Evolutionary conservation across 2,113 vertebrate genomes (phyloP), one percentile per base, ranked within the genome.

Genomic region (Corynorhinus townsendii): DNA sequence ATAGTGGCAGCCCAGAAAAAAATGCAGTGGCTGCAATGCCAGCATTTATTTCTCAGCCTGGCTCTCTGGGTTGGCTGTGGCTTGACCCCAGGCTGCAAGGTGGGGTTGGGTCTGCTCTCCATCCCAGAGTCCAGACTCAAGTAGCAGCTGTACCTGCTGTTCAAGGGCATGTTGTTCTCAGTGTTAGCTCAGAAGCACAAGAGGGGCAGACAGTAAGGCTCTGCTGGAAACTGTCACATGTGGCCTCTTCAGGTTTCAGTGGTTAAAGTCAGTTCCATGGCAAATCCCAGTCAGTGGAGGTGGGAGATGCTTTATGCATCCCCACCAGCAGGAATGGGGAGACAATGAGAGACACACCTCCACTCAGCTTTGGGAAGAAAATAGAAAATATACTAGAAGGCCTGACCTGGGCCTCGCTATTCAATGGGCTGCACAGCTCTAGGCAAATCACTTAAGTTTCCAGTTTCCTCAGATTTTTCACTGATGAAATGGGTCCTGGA

Each of bases 381-480:
- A 59, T 56, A 68, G 33, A 38, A 81, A 75, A 12, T 49, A 22
- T 5, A 19, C 33, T 16, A 30, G 54, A 35, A 80, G 28, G 19
- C 22, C 59, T 52, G 33, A 68, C 9, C 33, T n/a, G 11, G 19
- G 16, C 30, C 4, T 35, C 10, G 11, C 17, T 85, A 4, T 26
- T 28, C 2, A 12, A 0, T 62, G 26, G 14, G 15, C 47, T 47
- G 7, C 71, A 22, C 0, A 30, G 16, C 17, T 24, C 11, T 59
- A 49, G 14, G 38, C 20, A 75, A 45, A 75, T 12, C 28, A 24
- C 9, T 66, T 24, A n/a, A 1, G 28, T 30, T 73, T 88, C 75
- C 35, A 45, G 40, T 38, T 20, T 20, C 47, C 28, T 90, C 14
- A 2, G 66, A 49, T 16, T 76, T 87, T 62, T 87, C 10, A 26